A percentile compares a stretch with the other conserved stretches of the same genome.
phyloP scores from a whole-genome alignment of 2,113 vertebrate species.

The Muntiacus muntjak region DNA sequence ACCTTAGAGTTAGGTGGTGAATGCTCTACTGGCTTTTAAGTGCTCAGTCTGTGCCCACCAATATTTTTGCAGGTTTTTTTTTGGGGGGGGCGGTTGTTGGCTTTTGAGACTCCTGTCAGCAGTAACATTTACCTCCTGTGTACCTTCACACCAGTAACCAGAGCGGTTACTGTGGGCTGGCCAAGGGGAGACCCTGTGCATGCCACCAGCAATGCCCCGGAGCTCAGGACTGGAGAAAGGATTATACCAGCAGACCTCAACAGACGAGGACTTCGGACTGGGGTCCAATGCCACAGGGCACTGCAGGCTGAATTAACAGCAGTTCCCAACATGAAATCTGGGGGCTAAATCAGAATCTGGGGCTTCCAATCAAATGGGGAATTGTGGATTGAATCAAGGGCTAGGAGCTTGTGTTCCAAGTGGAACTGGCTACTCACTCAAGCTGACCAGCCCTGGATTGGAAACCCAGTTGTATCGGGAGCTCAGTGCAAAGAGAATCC shows the following conservation, averaged over 20 bases:
- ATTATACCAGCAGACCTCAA: background rate
- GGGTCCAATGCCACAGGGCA: background rate
- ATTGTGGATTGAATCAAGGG: background rate
- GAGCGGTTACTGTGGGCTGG: background rate
- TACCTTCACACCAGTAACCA: background rate
- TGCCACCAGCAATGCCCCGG: background rate
- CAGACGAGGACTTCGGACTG: background rate
- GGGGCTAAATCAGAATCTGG: background rate
- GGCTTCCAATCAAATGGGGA: background rate
- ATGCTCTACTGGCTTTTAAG: background rate
- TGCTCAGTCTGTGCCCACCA: background rate
- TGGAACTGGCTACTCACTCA: background rate
- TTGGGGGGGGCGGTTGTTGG: accelerated
- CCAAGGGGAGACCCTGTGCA: background rate
- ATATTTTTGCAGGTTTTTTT: background rate
- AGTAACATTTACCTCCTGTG: background rate
- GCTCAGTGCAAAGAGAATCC: background rate
- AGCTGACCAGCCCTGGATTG: background rate
- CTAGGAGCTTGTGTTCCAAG: background rate
- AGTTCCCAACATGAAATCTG: background rate
- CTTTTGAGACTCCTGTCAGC: background rate
- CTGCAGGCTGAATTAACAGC: background rate
- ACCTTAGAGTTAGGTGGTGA: background rate
- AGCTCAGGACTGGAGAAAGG: background rate
- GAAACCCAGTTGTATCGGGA: background rate